These are phyloP conservation scores for Phrynosoma blainvillii DNA, from an alignment of 2,113 vertebrate genomes.

Conservation along the genomic window DNA sequence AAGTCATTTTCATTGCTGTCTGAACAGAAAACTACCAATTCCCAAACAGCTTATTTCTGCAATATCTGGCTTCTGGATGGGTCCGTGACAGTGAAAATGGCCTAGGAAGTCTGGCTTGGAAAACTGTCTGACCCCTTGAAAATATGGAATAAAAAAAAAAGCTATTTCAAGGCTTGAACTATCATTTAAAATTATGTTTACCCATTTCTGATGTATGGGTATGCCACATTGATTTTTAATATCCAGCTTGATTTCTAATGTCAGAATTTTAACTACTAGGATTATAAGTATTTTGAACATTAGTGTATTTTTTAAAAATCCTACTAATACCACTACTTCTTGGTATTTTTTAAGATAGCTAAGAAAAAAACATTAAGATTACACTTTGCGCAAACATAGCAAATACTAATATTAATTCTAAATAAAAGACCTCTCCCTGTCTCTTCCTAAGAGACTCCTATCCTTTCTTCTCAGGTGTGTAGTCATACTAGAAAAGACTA, in stretches of 20 bases:
- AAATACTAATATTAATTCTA: background rate
- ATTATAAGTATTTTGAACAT: background rate
- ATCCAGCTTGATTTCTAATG: background rate
- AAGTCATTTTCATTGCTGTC: too few relatives aligned
- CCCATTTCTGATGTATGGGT: background rate
- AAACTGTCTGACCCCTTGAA: background rate
- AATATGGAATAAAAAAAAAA: background rate
- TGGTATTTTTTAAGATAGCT: background rate
- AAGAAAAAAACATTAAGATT: background rate
- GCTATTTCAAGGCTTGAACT: background rate
- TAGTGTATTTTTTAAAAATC: background rate
- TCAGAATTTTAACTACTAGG: background rate
- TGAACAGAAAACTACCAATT: too few relatives aligned
- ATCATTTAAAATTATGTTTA: background rate
- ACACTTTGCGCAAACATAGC: background rate
- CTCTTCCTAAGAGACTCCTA: background rate
- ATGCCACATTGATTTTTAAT: background rate
- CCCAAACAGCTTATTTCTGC: too few relatives aligned
- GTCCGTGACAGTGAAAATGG: too few relatives aligned
- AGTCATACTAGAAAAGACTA: background rate
- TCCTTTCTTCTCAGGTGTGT: background rate
- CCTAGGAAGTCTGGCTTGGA: background rate
- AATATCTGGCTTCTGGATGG: too few relatives aligned
- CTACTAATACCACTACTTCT: background rate
- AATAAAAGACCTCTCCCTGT: too few relatives aligned